Evolutionary conservation across 2,888 invertebrate genomes (phyloP), one percentile per base, ranked within the genome.

Genomic region (Malthinus flaveolus): DNA sequence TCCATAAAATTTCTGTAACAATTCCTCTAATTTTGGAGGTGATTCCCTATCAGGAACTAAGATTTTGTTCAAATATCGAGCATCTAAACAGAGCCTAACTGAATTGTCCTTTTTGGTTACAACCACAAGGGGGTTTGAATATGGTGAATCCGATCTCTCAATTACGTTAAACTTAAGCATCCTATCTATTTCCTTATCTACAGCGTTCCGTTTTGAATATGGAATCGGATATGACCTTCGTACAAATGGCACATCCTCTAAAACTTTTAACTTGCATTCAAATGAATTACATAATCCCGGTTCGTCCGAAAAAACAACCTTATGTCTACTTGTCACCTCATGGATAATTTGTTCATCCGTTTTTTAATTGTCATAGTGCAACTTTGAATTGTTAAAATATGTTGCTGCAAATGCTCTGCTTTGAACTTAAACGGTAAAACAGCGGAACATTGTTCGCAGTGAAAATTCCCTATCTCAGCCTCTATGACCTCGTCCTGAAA

Each of bases 121-220:
- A 11, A 51, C 32, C 11, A 59, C 47, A 9, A 59, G 32, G 8
- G 54, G 54, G 15, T 49, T 59, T 8, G 33, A 42, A 23, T 39
- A 59, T n/a, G 47, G 44, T 7, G 59, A 54, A n/a, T n/a, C 2
- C 10, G 51, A 54, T 23, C 37, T 37, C 32, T 55, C 54, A 23
- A 59, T 59, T 10, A 55, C 35, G 6, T 47, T 47, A 39, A 49
- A 59, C 5, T 39, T 3, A 9, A 50, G n/a, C 55, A 59, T 59
- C 10, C 39, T 13, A 15, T 12, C 12, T 10, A 54, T 31, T 54
- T 59, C 45, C 44, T 45, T 23, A 8, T 52, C 33, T 23, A 58
- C 52, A 0, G 47, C 44, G 1, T 47, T 32, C 5, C 50, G 35
- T 36, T 45, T 46, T 1, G 53, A 32, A 23, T 44, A 36, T 1